phyloP scores from a whole-genome alignment of 1,140 invertebrate genomes.

The Nixonia krombeini region DNA sequence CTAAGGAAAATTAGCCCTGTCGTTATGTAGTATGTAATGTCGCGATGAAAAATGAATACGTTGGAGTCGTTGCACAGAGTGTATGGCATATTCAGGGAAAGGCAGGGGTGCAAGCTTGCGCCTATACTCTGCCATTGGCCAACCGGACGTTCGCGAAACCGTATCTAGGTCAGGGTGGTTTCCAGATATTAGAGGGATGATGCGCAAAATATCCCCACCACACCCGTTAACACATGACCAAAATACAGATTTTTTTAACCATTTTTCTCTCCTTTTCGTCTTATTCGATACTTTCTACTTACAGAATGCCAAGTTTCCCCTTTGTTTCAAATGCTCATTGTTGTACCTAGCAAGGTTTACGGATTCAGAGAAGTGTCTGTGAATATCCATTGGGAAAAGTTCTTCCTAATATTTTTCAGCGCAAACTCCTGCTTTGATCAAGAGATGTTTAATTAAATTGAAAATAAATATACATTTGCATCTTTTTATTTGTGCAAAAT shows the following conservation, averaged over 20 bases:
- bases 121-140: constrained; percentile 29
- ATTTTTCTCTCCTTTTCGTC: constrained; percentile 15
- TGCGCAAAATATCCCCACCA: constrained; percentile 69
- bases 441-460: too few relatives aligned
- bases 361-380: too few relatives aligned
- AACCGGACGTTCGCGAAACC: constrained; percentile 40
- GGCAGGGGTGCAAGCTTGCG: constrained; percentile 3
- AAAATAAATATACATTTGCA: too few relatives aligned
- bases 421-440: too few relatives aligned
- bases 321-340: constrained; percentile 6
- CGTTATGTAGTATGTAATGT: too few relatives aligned
- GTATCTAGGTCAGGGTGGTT: constrained; percentile 65
- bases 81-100: constrained; percentile 1
- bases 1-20: constrained; percentile 1
- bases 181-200: constrained; percentile 67
- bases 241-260: constrained; percentile 13
- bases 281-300: constrained; percentile 16
- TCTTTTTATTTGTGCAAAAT: too few relatives aligned
- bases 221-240: constrained; percentile 23
- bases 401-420: too few relatives aligned
- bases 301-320: not conserved
- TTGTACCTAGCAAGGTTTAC: too few relatives aligned
- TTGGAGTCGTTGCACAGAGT: constrained; percentile 18
- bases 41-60: not conserved
- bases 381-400: too few relatives aligned